Conservation (phyloP, 2,113 vertebrate genomes). For the Thamnaconus septentrionalis region DNA sequence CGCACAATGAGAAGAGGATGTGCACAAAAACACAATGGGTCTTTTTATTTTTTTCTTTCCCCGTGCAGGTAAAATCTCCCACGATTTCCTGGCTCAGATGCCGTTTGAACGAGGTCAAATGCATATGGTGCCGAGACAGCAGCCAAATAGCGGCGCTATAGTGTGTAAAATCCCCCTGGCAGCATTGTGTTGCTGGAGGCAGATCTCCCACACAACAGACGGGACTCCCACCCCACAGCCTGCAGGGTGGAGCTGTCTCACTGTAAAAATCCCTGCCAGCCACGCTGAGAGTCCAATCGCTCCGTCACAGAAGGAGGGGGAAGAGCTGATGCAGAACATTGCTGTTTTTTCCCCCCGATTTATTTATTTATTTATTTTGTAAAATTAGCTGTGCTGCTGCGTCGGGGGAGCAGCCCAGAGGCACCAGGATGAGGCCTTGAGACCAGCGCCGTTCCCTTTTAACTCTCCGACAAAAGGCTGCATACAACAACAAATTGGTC, state of each 20-base stretch:
- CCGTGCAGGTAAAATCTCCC: constrained; percentile 28
- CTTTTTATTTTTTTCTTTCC: neutral
- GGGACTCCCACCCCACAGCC: constrained; percentile 67
- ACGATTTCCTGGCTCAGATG: constrained; percentile 6
- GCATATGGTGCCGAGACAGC: constrained; percentile 32
- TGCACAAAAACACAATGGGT: neutral
- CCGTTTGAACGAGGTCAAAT: constrained; percentile 60
- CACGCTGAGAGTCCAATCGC: constrained; percentile 46
- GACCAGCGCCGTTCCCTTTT: constrained; percentile 45
- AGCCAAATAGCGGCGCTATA: constrained; percentile 38
- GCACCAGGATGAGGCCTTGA: constrained; percentile 30
- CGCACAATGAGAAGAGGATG: neutral
- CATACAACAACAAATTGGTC: constrained; percentile 15
- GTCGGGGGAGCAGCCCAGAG: constrained; percentile 29
- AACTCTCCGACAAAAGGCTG: too few species aligned
- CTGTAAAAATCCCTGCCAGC: constrained; percentile 47
- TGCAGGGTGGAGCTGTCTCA: constrained; percentile 67
- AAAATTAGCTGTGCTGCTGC: constrained; percentile 23
- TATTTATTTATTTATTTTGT: constrained; percentile 41
- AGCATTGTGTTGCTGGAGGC: constrained; percentile 54
- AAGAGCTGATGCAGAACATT: constrained; percentile 38
- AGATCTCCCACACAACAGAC: constrained; percentile 68
- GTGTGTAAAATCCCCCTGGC: constrained; percentile 48
- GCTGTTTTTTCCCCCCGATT: constrained; percentile 42
- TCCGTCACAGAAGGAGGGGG: constrained; percentile 47